These are phyloP conservation scores for Tenrec ecaudatus DNA, from an alignment of 2,113 vertebrate genomes.

Conservation along the genomic window DNA sequence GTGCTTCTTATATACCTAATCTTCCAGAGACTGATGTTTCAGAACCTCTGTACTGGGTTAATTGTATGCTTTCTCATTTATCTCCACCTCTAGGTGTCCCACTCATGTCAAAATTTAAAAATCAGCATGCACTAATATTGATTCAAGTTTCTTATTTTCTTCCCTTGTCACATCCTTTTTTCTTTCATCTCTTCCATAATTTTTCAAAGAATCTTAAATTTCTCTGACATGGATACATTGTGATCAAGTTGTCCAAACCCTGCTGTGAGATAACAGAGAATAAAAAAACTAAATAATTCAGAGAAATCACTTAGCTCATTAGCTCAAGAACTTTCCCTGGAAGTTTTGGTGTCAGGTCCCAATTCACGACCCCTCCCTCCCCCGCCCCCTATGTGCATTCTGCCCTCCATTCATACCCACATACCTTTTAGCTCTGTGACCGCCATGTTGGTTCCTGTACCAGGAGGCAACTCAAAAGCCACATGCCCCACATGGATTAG, in stretches of 20 bases:
- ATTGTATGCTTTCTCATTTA: background rate
- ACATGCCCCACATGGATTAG: background rate
- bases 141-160: background rate
- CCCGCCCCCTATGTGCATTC: too few relatives aligned
- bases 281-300: background rate
- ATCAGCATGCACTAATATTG: background rate
- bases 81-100: background rate
- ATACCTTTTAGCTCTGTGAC: too few relatives aligned
- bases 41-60: background rate
- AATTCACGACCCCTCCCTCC: background rate
- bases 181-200: background rate
- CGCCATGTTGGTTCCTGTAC: background rate
- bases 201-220: constrained; percentile 35
- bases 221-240: background rate
- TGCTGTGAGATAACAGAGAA: constrained; percentile 14
- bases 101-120: background rate
- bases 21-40: background rate
- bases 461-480: background rate
- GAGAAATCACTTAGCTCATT: constrained; percentile 6
- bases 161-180: background rate
- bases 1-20: background rate
- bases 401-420: too few relatives aligned
- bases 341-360: background rate
- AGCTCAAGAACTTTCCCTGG: background rate
- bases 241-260: background rate